Conservation (phyloP, 64 coral and sea anemone genomes). For the Pocillopora damicornis region DNA sequence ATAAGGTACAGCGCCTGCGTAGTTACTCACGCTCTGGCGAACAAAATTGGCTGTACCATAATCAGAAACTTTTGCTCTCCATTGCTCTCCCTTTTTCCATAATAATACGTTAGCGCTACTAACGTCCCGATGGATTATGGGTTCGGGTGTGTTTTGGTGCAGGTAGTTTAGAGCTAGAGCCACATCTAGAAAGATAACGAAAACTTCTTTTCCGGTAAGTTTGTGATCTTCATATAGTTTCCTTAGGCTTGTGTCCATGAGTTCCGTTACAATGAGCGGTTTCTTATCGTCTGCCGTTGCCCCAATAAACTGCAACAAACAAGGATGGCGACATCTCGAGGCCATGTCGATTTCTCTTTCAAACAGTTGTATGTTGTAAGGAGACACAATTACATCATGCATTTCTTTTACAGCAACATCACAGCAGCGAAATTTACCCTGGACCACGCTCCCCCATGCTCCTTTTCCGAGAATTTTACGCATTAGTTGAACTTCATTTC, state of each 20-base stretch:
- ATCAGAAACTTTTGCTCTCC: too few species aligned
- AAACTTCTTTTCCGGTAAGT: neutral
- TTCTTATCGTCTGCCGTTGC: constrained; percentile 37
- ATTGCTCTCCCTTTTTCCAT: too few species aligned
- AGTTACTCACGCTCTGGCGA: too few species aligned
- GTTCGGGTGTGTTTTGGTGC: too few species aligned
- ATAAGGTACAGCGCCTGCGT: too few species aligned
- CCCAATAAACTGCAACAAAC: constrained; percentile 73
- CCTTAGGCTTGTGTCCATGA: constrained; percentile 53
- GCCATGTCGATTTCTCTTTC: constrained; percentile 62
- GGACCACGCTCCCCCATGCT: constrained; percentile 40
- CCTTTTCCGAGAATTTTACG: constrained; percentile 19
- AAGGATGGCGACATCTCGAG: constrained; percentile 58
- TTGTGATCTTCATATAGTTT: neutral
- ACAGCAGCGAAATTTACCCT: constrained; percentile 33
- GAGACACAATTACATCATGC: neutral
- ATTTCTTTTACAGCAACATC: constrained; percentile 63
- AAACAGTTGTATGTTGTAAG: constrained; percentile 10
- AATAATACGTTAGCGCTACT: too few species aligned
- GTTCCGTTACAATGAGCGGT: constrained; percentile 53
- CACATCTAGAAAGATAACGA: too few species aligned
- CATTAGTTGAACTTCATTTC: constrained; percentile 8
- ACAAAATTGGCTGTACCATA: too few species aligned
- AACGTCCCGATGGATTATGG: too few species aligned
- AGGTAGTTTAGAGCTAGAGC: too few species aligned